A percentile compares a stretch with the other conserved stretches of the same genome.
Evolutionary conservation across 2,113 vertebrate genomes (phyloP).

Genomic region (Balaeniceps rex): DNA sequence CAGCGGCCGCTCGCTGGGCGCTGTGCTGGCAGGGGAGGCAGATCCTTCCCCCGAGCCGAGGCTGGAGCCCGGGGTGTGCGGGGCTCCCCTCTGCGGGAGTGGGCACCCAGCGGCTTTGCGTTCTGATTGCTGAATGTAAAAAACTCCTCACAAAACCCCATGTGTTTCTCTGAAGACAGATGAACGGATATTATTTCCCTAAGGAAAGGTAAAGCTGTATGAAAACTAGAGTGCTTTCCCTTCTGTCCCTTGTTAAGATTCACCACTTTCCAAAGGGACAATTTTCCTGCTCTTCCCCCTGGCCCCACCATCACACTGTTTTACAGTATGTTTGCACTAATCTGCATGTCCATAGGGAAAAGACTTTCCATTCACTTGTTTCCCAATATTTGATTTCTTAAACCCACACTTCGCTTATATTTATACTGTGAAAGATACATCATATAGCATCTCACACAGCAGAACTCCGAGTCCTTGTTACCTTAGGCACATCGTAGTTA

Average conservation of each 20-base stretch:
- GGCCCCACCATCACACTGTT: no score
- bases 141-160: background rate
- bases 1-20: background rate
- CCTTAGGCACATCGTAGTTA: background rate
- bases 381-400: background rate
- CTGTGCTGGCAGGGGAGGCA: background rate
- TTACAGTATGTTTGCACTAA: background rate
- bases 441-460: background rate
- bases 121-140: background rate
- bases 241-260: background rate
- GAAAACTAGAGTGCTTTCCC: background rate
- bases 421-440: background rate
- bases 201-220: background rate
- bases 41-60: no score
- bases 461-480: background rate
- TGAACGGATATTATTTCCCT: background rate
- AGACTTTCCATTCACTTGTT: background rate
- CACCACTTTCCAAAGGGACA: background rate
- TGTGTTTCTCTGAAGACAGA: background rate
- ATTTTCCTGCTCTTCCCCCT: background rate
- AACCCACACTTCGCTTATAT: background rate
- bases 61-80: no score
- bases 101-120: background rate
- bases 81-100: no score
- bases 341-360: background rate